phyloP scores from a whole-genome alignment of 2,888 invertebrate genomes.

The Melinaea marsaeus region DNA sequence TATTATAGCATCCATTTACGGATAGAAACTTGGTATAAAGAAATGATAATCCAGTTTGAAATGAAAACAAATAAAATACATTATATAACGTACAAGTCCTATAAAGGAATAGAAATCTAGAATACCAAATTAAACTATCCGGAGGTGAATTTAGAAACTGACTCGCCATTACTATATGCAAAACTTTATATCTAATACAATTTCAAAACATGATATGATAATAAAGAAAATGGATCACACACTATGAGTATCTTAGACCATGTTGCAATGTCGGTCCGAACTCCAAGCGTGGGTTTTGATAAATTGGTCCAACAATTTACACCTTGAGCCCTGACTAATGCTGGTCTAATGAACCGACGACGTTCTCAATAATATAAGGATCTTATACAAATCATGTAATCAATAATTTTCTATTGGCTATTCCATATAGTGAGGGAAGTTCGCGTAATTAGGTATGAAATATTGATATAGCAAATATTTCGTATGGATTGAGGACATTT shows the following conservation, averaged over 20 bases:
- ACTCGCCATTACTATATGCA: constrained; percentile 26
- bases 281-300: constrained; percentile 55
- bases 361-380: constrained; percentile 34
- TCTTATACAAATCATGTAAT: constrained; percentile 2
- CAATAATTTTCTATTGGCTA: neutral
- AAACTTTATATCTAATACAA: constrained; percentile 22
- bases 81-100: constrained; percentile 10
- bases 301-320: constrained; percentile 61
- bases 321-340: constrained; percentile 59
- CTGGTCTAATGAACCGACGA: constrained; percentile 66
- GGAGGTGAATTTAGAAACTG: constrained; percentile 23
- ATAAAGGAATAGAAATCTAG: constrained; percentile 9
- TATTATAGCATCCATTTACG: neutral
- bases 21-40: neutral
- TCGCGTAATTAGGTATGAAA: constrained; percentile 28
- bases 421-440: constrained; percentile 22
- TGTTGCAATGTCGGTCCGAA: constrained; percentile 29
- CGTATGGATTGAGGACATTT: constrained; percentile 30
- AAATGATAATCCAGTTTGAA: neutral
- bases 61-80: constrained; percentile 12
- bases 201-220: constrained; percentile 11
- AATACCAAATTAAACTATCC: constrained; percentile 20
- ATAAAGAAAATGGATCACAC: constrained; percentile 8
- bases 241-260: constrained; percentile 16
- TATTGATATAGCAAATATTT: constrained; percentile 18